Evolutionary conservation across 2,113 vertebrate genomes (phyloP), one percentile per base, ranked within the genome.

Genomic region (Kobus ellipsiprymnus): DNA sequence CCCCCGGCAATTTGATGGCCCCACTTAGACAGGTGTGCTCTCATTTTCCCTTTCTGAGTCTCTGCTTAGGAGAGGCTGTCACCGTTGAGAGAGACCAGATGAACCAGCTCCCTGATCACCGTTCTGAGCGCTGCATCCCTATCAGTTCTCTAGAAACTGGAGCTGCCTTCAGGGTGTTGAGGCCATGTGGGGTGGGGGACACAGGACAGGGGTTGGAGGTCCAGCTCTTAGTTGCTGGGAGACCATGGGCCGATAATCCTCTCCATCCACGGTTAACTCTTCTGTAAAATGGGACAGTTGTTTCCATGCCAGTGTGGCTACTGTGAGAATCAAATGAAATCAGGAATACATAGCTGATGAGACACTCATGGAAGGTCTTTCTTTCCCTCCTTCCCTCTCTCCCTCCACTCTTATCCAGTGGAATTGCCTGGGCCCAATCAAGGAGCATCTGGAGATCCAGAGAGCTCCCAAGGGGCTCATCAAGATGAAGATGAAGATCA

Each of bases 1-100:
- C 97, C 96, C 96, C 88, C 0, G 93, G 98, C 94, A 97, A 96
- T 98, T 96, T 98, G 96, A 98, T 86, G 95, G 57, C 52, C 87
- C 57, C 84, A 94, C 89, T 95, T 96, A 98, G 85, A 90, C 94
- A 95, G 86, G 90, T 98, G 95, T 64, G 71, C 77, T 87, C 74
- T 90, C 94, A 74, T 89, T 97, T 98, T 95, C 74, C 96, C 29
- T 81, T 64, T 0, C 94, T 7, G 62, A 74, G 50, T 59, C 82
- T 98, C 87, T 74, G 80, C 93, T 92, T 59, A 62, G 78, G 85
- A 54, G 5, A 92, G 67, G 55, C 52, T 95, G 60, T 74, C 91
- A 62, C 90, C 52, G 62, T 85, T 86, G 82, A 74, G 77, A n/a
- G 54, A 92, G 74, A 60, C 60, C 93, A 84, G 90, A 87, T 27